Evolutionary conservation across 1,140 invertebrate species (phyloP).

Genomic region (Drosophila azteca): DNA sequence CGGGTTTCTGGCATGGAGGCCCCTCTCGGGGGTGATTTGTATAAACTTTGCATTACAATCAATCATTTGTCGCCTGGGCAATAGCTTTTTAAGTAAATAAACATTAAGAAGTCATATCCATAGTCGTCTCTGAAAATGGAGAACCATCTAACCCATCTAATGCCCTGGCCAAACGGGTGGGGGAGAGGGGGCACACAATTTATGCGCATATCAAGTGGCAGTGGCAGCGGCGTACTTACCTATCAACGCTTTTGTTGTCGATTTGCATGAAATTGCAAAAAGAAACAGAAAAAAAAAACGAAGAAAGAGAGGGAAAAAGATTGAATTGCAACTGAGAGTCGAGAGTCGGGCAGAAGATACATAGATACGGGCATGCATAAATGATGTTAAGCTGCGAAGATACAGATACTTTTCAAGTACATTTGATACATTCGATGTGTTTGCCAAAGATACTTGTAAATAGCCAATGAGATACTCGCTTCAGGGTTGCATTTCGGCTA

Average conservation of each 20-base stretch:
- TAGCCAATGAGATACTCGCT: constrained; percentile 18
- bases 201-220: constrained; percentile 72
- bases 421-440: constrained; percentile 18
- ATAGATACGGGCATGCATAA: constrained; percentile 17
- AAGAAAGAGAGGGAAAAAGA: constrained; percentile 4
- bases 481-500: background rate
- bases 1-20: constrained; percentile 17
- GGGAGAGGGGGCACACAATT: constrained; percentile 31
- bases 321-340: constrained; percentile 22
- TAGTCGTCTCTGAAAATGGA: constrained; percentile 33
- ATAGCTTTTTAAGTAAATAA: constrained; percentile 72
- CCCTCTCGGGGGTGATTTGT: constrained; percentile 62
- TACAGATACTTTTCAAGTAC: constrained; percentile 41
- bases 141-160: constrained; percentile 23
- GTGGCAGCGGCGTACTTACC: constrained; percentile 38
- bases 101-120: constrained; percentile 63
- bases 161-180: background rate
- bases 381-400: constrained; percentile 21
- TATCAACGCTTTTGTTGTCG: constrained; percentile 58
- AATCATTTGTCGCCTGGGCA: constrained; percentile 69
- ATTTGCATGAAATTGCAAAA: constrained; percentile 63
- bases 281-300: constrained; percentile 11
- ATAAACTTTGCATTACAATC: constrained; percentile 77
- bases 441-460: constrained; percentile 10
- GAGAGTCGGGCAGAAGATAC: constrained; percentile 27